phyloP scores from a whole-genome alignment of 2,797 vertebrate genomes.

The Podarcis siculus region DNA sequence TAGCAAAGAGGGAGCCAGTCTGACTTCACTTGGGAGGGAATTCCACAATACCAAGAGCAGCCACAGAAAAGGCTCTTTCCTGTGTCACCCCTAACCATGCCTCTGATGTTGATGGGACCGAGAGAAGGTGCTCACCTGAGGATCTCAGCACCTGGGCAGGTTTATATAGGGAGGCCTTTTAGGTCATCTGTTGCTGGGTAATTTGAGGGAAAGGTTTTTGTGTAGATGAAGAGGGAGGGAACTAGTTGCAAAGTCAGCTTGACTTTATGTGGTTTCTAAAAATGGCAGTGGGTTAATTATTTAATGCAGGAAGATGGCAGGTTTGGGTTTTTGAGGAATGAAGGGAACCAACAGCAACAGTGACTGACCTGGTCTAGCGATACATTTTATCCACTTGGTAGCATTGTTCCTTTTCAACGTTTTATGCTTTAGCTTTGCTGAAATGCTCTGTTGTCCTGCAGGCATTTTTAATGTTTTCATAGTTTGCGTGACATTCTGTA shows the following conservation, averaged over 20 bases:
- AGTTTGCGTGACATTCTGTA: background rate
- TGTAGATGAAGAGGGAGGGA: background rate
- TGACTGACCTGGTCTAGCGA: background rate
- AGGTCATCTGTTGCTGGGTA: no score
- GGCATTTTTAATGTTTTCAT: background rate
- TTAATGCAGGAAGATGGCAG: background rate
- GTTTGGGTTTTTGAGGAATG: background rate
- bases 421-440: background rate
- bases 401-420: background rate
- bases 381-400: background rate
- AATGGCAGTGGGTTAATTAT: background rate
- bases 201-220: background rate
- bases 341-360: background rate
- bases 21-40: no score
- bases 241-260: background rate
- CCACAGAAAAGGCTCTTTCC: no score
- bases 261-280: background rate
- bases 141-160: no score
- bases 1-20: no score
- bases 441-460: background rate
- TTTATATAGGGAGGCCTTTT: no score
- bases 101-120: no score
- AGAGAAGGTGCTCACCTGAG: no score
- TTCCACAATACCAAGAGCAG: no score
- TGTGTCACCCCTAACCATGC: no score